Evolutionary conservation across 2,113 vertebrate genomes (phyloP).

Genomic region (Chaetorhynchus papuensis): DNA sequence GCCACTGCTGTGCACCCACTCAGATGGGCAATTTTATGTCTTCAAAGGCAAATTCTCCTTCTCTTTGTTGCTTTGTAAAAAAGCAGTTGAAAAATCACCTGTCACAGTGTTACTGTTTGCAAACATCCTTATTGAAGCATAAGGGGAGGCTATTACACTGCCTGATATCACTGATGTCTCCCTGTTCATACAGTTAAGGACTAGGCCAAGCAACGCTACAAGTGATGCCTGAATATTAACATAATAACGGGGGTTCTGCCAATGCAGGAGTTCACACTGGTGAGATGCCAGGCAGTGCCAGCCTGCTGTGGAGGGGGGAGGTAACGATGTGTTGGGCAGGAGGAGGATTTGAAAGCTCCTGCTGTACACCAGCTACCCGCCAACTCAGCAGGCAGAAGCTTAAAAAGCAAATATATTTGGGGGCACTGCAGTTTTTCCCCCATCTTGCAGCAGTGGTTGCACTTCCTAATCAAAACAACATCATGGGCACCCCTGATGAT

Average conservation of each 20-base stretch:
- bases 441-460: not conserved
- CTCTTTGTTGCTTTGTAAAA: not conserved
- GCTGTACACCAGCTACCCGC: fast-evolving
- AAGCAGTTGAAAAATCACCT: not conserved
- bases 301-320: not conserved
- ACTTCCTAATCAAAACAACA: not conserved
- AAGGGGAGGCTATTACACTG: not conserved
- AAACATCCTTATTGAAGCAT: not conserved
- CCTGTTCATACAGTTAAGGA: not conserved
- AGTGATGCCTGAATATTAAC: not conserved
- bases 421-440: not conserved
- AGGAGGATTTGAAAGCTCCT: not conserved
- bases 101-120: not conserved
- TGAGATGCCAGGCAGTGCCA: not conserved
- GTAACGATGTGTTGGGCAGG: fast-evolving
- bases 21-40: not conserved
- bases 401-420: not conserved
- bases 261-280: not conserved
- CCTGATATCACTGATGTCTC: not conserved
- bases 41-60: not conserved
- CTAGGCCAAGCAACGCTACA: not conserved
- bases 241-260: not conserved
- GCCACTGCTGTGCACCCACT: not conserved
- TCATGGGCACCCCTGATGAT: not conserved
- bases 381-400: not conserved